Evolutionary conservation across 2,888 invertebrate genomes (phyloP), one percentile per base, ranked within the genome.

Genomic region (Caenorhabditis imperialis): DNA sequence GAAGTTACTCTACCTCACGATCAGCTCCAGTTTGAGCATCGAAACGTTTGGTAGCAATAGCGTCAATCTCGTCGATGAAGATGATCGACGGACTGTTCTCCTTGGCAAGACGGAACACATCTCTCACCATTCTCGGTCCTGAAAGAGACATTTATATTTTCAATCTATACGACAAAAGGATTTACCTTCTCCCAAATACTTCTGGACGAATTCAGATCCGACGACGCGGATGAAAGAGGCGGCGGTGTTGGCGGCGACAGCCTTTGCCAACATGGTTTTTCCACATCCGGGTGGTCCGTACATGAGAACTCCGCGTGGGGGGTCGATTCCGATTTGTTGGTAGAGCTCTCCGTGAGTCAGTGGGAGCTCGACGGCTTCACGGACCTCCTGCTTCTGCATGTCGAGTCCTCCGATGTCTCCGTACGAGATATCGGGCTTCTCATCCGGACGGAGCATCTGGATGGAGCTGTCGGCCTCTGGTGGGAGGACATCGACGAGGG

Each of bases 71-170:
- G 90, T 99, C 99, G 88, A 99, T 99, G 89, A 99, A 99, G 84
- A 99, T 99, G 84, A 99, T 99, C 1, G 98, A 97, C 1, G 99
- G 99, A 1, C 97, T 94, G 90, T 99, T 99, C 90, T 99, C 99
- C 89, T 98, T 96, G 18, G 99, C 99, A 77, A 99, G 91, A 86
- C 99, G 93, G 90, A 99, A 99, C 14, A 99, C 98, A 89, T 99
- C 99, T 75, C 99, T 92, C 33, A 99, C 99, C 99, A 99, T 99
- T 61, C 99, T 92, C 0, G 99, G 98, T 0, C 99, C 84, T 84
- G 27, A 42, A 69, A 54, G 20, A 38, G 23, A 30, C 37, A 57
- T 30, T 23, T 38, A 12, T 37, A 12, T 12, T 6, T 25, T 16
- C n/a, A n/a, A n/a, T n/a, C n/a, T n/a, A n/a, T n/a, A n/a, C n/a